Evolutionary conservation across 2,888 invertebrate species (phyloP).

Genomic region (Fabriciana adippe): DNA sequence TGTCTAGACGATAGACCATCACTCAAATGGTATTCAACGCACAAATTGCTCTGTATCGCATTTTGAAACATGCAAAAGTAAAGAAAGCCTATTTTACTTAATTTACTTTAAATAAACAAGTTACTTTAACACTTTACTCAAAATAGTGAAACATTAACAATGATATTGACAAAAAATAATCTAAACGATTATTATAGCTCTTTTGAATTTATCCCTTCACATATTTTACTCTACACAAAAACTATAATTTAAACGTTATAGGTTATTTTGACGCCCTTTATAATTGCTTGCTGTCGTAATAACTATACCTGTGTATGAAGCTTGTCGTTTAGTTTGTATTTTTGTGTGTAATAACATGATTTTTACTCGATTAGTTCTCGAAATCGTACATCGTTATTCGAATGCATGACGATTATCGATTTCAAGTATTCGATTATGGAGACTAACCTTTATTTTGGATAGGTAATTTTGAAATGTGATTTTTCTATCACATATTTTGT

Average conservation of each 20-base stretch:
- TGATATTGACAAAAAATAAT: neutral
- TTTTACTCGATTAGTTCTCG: slow-evolving; percentile 4
- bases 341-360: slow-evolving; percentile 15
- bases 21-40: slow-evolving; percentile 9
- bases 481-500: neutral
- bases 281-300: slow-evolving; percentile 17
- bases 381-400: slow-evolving; percentile 7
- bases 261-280: slow-evolving; percentile 4
- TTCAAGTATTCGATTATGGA: neutral
- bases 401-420: slow-evolving; percentile 14
- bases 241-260: neutral
- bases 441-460: neutral
- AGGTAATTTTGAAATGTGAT: neutral
- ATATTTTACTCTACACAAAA: slow-evolving; percentile 8
- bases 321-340: slow-evolving; percentile 17
- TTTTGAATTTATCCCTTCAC: slow-evolving; percentile 1
- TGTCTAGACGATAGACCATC: slow-evolving; percentile 23
- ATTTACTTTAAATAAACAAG: no score
- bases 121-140: no score
- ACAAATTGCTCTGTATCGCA: slow-evolving; percentile 7
- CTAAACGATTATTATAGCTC: neutral
- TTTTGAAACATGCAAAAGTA: slow-evolving; percentile 16
- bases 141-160: neutral
- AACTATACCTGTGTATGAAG: slow-evolving; percentile 2
- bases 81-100: neutral